A percentile compares a stretch with the other conserved stretches of the same genome.
phyloP scores from a whole-genome alignment of 2,797 vertebrate species.

The Chromis chromis region DNA sequence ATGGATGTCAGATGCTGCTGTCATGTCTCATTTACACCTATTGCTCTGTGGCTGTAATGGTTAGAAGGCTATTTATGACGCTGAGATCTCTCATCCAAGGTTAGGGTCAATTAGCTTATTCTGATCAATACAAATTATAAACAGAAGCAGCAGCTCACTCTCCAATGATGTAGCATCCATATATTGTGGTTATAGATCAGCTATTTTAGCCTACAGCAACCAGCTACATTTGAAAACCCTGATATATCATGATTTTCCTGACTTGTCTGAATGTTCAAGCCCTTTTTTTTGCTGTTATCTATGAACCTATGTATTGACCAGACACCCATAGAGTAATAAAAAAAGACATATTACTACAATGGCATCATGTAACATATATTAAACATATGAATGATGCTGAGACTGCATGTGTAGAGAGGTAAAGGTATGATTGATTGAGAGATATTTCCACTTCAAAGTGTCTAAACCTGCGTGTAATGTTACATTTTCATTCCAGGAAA shows the following conservation, averaged over 20 bases:
- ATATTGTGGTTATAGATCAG: neutral
- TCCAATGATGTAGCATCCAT: neutral
- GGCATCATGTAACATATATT: neutral
- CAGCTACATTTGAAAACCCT: neutral
- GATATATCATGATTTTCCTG: neutral
- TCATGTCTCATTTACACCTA: conserved; percentile 75
- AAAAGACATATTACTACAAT: neutral
- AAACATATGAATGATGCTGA: neutral
- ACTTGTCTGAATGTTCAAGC: neutral
- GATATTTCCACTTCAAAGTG: neutral
- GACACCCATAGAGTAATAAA: neutral
- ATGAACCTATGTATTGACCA: neutral
- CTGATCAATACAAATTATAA: conserved; percentile 9
- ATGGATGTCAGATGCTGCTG: conserved; percentile 70
- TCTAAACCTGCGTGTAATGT: neutral
- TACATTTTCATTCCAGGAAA: no score
- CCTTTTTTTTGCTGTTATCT: neutral
- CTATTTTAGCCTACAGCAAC: neutral
- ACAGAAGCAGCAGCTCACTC: neutral
- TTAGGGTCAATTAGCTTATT: conserved; percentile 17
- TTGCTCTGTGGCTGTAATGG: conserved; percentile 50
- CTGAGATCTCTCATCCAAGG: conserved; percentile 19
- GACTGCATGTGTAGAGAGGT: neutral
- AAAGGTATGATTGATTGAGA: neutral
- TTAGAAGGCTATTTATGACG: conserved; percentile 33